Percentiles rank a stretch among this genome's conserved stretches.
Conservation (phyloP, 2,888 invertebrate species). For the Drosophila fungiperda region DNA sequence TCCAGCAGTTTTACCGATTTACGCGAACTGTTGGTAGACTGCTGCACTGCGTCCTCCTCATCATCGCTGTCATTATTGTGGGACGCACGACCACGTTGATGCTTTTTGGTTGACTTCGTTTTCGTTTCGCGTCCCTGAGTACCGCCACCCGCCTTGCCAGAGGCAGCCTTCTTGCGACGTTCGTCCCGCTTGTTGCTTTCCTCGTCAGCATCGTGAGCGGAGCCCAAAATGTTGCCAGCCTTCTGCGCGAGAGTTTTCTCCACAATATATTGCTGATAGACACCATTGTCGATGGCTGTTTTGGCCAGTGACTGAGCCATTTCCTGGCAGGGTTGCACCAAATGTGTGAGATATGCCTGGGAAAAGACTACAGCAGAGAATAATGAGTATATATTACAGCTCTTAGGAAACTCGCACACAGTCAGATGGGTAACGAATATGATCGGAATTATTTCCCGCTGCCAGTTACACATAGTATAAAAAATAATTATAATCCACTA, state of each 20-base stretch:
- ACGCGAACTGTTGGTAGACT: slow-evolving; percentile 84
- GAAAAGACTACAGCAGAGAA: slow-evolving; percentile 86
- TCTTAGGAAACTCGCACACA: background rate
- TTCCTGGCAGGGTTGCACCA: slow-evolving; percentile 89
- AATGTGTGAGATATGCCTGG: slow-evolving; percentile 88
- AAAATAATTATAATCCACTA: background rate
- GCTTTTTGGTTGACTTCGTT: slow-evolving; percentile 96
- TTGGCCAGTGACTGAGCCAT: slow-evolving; percentile 89
- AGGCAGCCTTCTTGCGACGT: slow-evolving; percentile 93
- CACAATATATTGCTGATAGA: slow-evolving; percentile 90
- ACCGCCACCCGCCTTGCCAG: slow-evolving; percentile 96
- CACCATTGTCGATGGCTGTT: slow-evolving; percentile 89
- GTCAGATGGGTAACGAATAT: background rate
- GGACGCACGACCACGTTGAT: slow-evolving; percentile 86
- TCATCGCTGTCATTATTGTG: slow-evolving; percentile 86
- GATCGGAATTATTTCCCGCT: background rate
- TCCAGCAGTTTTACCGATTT: slow-evolving; percentile 85
- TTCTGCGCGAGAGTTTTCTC: slow-evolving; percentile 87
- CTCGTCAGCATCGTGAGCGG: slow-evolving; percentile 81
- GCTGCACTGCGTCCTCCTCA: slow-evolving; percentile 87
- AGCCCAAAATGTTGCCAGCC: slow-evolving; percentile 30
- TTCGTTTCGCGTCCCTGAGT: slow-evolving; percentile 97
- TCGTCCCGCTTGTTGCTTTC: slow-evolving; percentile 91
- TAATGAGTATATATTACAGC: background rate
- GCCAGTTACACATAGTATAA: background rate